phyloP scores from a whole-genome alignment of 2,888 invertebrate genomes.

The Ormyrus pomaceus region DNA sequence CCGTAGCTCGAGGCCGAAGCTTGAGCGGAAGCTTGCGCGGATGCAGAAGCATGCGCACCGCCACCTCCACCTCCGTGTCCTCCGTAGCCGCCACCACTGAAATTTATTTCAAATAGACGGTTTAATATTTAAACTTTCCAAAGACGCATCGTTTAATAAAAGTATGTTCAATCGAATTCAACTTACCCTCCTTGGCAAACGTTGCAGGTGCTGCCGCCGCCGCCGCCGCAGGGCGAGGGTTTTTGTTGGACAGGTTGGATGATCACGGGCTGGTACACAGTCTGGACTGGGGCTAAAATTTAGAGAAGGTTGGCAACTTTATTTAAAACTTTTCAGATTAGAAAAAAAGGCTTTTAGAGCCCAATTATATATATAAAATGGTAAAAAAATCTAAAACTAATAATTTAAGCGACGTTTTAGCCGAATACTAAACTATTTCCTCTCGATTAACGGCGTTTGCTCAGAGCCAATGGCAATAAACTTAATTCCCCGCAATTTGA shows the following conservation, averaged over 20 bases:
- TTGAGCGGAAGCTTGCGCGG: slow-evolving; percentile 63
- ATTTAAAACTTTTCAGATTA: too few relatives aligned
- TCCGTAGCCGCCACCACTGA: slow-evolving; percentile 16
- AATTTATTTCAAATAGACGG: neutral
- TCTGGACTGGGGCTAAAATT: slow-evolving; percentile 8
- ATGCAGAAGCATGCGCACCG: slow-evolving; percentile 62
- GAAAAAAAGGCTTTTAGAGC: too few relatives aligned
- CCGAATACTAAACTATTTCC: too few relatives aligned
- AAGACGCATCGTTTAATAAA: too few relatives aligned
- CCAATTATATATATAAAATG: too few relatives aligned
- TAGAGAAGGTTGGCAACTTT: too few relatives aligned
- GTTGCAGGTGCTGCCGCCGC: neutral
- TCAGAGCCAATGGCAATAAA: too few relatives aligned
- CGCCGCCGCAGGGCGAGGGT: slow-evolving; percentile 43
- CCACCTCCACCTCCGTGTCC: slow-evolving; percentile 26
- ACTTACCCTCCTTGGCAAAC: slow-evolving; percentile 35
- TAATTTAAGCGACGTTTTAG: too few relatives aligned
- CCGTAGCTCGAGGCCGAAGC: slow-evolving; percentile 43
- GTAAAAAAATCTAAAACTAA: too few relatives aligned
- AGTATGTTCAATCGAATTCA: neutral
- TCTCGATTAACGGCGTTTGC: too few relatives aligned
- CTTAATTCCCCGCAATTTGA: too few relatives aligned
- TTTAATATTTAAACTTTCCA: neutral
- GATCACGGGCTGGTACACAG: slow-evolving; percentile 21
- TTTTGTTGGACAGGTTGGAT: slow-evolving; percentile 34